phyloP scores from a whole-genome alignment of 2,888 invertebrate genomes.

The Pyrrhosoma nymphula region DNA sequence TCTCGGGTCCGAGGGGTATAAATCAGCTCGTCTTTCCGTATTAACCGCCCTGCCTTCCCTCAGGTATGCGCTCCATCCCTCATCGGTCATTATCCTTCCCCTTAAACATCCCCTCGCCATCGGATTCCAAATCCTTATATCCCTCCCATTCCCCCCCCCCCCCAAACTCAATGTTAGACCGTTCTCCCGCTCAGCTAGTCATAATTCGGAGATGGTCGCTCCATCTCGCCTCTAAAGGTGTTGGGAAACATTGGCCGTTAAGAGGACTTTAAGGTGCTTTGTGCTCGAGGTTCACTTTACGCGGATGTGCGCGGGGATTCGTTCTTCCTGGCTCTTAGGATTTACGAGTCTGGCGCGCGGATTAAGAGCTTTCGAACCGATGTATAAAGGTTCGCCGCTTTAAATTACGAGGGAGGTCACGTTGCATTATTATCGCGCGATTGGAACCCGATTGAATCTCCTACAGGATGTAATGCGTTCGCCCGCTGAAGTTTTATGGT shows the following conservation, averaged over 20 bases:
- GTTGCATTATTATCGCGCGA: neutral
- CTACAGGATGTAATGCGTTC: neutral
- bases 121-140: neutral
- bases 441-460: neutral
- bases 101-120: neutral
- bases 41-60: neutral
- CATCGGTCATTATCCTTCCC: neutral
- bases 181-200: neutral
- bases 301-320: neutral
- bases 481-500: neutral
- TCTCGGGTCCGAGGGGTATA: neutral
- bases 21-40: neutral
- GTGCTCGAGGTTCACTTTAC: neutral
- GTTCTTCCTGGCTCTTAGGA: neutral
- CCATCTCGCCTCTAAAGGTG: neutral
- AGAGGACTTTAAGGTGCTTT: neutral
- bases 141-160: neutral
- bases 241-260: neutral
- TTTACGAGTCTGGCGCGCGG: neutral
- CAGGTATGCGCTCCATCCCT: neutral
- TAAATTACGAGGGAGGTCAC: neutral
- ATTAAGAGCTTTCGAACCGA: neutral
- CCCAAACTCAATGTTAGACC: too few relatives aligned
- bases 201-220: neutral
- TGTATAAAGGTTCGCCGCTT: neutral